Conservation (phyloP, 2,888 invertebrate species). For the Iphiclides podalirius region DNA sequence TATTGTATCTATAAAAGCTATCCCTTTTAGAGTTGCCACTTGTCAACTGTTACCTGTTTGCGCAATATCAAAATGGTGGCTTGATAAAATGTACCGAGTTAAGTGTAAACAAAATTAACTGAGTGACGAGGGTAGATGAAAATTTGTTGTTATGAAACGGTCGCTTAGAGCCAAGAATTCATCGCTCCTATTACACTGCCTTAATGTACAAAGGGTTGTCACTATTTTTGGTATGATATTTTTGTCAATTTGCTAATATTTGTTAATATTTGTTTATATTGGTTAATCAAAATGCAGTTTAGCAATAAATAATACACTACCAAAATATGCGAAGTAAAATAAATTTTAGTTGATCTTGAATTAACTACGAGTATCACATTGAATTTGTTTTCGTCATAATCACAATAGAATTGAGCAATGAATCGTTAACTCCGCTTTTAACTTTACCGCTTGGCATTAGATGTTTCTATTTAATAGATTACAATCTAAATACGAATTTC, state of each 20-base stretch:
- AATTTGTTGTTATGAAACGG: conserved; percentile 59
- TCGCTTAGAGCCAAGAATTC: conserved; percentile 66
- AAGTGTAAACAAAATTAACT: conserved; percentile 60
- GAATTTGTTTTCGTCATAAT: no score
- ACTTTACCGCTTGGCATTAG: no score
- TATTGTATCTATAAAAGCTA: background rate
- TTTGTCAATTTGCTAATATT: background rate
- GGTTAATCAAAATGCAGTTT: no score
- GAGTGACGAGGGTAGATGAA: conserved; percentile 58
- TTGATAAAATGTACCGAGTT: conserved; percentile 42
- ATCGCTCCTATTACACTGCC: conserved; percentile 57
- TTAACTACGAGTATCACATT: no score
- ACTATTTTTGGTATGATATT: background rate
- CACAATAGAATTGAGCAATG: no score
- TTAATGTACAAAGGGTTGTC: conserved; percentile 49
- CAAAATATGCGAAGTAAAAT: no score
- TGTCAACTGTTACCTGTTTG: conserved; percentile 1
- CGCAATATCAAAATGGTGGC: conserved; percentile 7
- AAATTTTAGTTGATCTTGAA: no score
- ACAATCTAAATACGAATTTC: no score
- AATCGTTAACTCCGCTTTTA: no score
- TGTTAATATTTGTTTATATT: no score
- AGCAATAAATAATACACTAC: no score
- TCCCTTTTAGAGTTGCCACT: background rate
- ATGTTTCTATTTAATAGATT: no score